phyloP scores from a whole-genome alignment of 1,140 invertebrate genomes.

The Phymorhynchus buccinoides region DNA sequence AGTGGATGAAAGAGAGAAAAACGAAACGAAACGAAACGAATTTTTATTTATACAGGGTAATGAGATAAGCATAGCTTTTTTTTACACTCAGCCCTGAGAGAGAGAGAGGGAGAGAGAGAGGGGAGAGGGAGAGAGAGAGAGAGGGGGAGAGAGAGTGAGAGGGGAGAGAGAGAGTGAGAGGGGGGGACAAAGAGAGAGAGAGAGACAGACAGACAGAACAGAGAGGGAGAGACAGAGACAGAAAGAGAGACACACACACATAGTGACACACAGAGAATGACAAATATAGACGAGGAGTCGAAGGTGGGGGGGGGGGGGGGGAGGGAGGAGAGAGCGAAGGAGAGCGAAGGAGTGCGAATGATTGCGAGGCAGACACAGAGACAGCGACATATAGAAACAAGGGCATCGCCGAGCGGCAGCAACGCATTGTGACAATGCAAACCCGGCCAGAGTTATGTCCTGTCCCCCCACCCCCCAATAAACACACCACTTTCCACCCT shows the following conservation, averaged over 20 bases:
- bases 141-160: neutral
- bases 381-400: neutral
- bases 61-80: no score
- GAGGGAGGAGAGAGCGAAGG: neutral
- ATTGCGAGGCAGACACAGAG: neutral
- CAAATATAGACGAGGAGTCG: neutral
- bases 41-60: no score
- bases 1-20: neutral
- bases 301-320: neutral
- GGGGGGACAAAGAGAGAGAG: neutral
- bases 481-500: no score
- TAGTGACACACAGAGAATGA: neutral
- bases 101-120: constrained; percentile 11
- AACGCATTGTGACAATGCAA: no score
- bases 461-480: no score
- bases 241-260: neutral
- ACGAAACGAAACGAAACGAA: no score
- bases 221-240: neutral
- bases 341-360: neutral
- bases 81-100: no score
- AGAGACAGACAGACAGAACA: neutral
- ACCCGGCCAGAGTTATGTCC: no score
- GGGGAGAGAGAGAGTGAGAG: constrained; percentile 7
- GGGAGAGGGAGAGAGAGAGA: neutral
- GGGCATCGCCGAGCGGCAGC: no score